Evolutionary conservation across 2,797 vertebrate species (phyloP).

Genomic region (Podarcis lilfordi): DNA sequence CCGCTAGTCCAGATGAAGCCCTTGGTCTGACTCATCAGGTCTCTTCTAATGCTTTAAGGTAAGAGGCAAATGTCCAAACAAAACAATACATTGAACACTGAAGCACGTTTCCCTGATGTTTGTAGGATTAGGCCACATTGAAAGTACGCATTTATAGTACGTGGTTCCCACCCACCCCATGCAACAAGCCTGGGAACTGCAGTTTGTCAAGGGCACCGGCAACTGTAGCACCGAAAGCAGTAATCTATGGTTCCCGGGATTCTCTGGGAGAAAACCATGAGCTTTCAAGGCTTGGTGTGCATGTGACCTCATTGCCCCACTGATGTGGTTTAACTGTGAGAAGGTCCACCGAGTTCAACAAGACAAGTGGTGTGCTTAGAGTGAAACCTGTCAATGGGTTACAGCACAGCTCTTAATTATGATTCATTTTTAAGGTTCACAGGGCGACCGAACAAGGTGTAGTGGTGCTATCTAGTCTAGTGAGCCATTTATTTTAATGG

Average conservation of each 20-base stretch:
- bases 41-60: neutral
- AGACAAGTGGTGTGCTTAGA: slow-evolving; percentile 11
- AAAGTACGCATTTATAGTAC: no score
- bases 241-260: no score
- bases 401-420: neutral
- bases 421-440: slow-evolving; percentile 13
- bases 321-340: neutral
- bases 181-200: no score
- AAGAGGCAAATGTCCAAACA: neutral
- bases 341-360: neutral
- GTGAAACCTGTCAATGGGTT: neutral
- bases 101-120: neutral
- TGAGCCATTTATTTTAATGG: slow-evolving; percentile 11
- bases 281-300: no score
- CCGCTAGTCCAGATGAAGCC: neutral
- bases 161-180: no score
- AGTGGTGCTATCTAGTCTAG: neutral
- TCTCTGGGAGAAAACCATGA: no score
- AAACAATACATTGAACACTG: neutral
- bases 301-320: neutral
- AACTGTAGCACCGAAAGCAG: no score
- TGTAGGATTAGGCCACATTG: neutral
- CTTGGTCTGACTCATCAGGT: neutral
- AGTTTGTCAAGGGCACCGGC: no score
- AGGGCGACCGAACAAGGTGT: slow-evolving; percentile 9